Evolutionary conservation across 1,140 invertebrate species (phyloP).

Genomic region (Carcinoscorpius rotundicauda): DNA sequence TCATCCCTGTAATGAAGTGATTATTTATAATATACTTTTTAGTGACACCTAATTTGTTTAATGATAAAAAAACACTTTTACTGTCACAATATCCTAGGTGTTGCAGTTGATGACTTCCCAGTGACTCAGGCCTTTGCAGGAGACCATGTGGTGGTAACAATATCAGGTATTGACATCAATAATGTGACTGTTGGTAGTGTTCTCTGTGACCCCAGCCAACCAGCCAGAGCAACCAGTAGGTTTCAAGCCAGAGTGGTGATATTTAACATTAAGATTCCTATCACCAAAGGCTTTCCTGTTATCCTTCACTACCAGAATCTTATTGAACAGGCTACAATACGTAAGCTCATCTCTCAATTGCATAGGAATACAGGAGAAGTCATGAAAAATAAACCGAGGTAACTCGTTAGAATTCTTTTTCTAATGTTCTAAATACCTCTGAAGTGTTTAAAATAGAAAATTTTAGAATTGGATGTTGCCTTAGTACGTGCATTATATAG

Average conservation of each 20-base stretch:
- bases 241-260: constrained; percentile 87
- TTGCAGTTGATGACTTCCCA: constrained; percentile 57
- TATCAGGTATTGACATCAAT: constrained; percentile 53
- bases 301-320: constrained; percentile 84
- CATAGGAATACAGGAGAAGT: constrained; percentile 86
- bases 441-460: too few relatives aligned
- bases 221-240: constrained; percentile 59
- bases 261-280: constrained; percentile 81
- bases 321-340: constrained; percentile 75
- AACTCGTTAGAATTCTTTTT: neutral
- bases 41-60: constrained; percentile 9
- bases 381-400: constrained; percentile 73
- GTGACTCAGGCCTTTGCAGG: constrained; percentile 76
- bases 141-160: constrained; percentile 70
- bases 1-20: too few relatives aligned
- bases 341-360: constrained; percentile 68
- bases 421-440: too few relatives aligned
- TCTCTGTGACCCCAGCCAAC: constrained; percentile 62
- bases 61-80: too few relatives aligned
- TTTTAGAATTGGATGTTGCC: too few relatives aligned
- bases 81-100: constrained; percentile 31
- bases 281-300: constrained; percentile 61
- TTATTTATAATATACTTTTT: neutral
- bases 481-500: too few relatives aligned
- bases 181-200: constrained; percentile 76